Conservation (phyloP, 2,797 vertebrate species). For the Rhadinocentrus ornatus region DNA sequence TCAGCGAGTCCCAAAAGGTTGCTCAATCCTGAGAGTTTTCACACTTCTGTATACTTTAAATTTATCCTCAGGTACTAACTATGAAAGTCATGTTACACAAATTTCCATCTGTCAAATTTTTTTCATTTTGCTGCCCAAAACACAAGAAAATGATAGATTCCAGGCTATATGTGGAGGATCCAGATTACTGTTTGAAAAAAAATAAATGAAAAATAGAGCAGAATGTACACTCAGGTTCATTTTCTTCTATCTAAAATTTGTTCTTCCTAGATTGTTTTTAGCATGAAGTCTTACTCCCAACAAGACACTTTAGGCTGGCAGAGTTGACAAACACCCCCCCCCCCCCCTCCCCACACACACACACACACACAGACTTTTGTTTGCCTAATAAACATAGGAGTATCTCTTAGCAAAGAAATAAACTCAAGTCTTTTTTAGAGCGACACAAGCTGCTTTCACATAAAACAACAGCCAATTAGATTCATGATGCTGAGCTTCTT, state of each 20-base stretch:
- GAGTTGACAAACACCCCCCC: too few relatives aligned
- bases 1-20: constrained; percentile 32
- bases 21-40: not conserved
- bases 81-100: not conserved
- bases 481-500: constrained; percentile 36
- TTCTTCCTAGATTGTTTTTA: constrained; percentile 69
- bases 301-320: constrained; percentile 62
- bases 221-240: constrained; percentile 4
- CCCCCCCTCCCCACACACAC: too few relatives aligned
- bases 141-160: not conserved
- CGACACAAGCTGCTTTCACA: constrained; percentile 54
- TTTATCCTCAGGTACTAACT: not conserved
- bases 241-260: constrained; percentile 36
- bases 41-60: not conserved
- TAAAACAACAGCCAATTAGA: constrained; percentile 62
- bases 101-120: not conserved
- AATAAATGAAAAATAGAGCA: not conserved
- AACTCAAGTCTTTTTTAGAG: constrained; percentile 38
- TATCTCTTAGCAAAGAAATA: constrained; percentile 42
- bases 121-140: not conserved
- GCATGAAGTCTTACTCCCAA: constrained; percentile 61
- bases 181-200: not conserved
- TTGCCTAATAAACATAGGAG: constrained; percentile 55
- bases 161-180: not conserved
- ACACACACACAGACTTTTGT: constrained; percentile 36